These are phyloP conservation scores for Syrmaticus mikado DNA, from an alignment of 2,113 vertebrate genomes.

Conservation along the genomic window DNA sequence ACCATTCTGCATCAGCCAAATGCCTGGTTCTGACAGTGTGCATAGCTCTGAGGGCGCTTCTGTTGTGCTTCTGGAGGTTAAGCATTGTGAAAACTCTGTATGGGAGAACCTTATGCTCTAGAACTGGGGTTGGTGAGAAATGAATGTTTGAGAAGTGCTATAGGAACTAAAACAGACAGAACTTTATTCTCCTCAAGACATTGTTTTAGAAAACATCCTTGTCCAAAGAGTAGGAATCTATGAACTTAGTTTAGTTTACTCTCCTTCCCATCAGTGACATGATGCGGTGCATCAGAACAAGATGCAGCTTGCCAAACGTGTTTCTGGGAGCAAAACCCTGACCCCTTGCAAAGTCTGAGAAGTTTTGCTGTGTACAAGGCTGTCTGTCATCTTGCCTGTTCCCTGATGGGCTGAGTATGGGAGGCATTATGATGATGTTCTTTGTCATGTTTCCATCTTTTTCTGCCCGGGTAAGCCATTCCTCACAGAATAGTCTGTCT, in stretches of 20 bases:
- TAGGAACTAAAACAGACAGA: neutral
- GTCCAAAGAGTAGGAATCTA: neutral
- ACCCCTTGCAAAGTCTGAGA: neutral
- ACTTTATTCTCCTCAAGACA: neutral
- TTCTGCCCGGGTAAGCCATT: neutral
- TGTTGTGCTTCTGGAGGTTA: neutral
- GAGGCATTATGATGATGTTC: neutral
- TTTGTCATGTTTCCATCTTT: neutral
- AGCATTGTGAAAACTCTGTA: neutral
- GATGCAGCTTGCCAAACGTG: neutral
- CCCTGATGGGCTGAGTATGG: neutral
- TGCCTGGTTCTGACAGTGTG: rapidly evolving
- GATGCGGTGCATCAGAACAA: neutral
- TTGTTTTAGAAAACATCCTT: neutral
- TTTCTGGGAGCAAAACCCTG: neutral
- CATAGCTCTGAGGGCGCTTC: neutral
- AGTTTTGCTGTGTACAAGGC: neutral
- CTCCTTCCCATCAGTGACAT: neutral
- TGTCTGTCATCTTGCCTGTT: neutral
- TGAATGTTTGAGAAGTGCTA: neutral
- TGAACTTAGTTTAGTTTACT: neutral
- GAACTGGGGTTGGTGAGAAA: neutral
- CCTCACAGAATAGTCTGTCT: neutral
- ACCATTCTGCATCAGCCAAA: neutral
- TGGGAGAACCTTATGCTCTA: neutral